Conservation (phyloP, 2,888 invertebrate species). For the Horisme vitalbata region DNA sequence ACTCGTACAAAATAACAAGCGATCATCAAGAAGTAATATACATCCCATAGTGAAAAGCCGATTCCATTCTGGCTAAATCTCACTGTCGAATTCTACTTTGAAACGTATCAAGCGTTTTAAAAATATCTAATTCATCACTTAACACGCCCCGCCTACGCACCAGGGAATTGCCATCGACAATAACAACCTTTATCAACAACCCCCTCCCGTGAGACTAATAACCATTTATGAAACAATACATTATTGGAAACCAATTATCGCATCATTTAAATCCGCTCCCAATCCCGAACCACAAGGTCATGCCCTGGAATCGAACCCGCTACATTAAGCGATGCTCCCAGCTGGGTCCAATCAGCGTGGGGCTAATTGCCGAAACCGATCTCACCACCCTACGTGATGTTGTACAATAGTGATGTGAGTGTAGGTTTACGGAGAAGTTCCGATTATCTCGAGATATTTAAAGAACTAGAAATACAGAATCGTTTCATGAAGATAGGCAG, state of each 20-base stretch:
- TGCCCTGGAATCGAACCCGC: conserved; percentile 26
- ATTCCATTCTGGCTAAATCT: too few relatives aligned
- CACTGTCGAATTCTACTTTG: too few relatives aligned
- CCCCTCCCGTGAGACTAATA: background rate
- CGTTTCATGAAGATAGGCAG: too few relatives aligned
- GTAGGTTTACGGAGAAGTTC: background rate
- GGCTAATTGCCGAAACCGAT: conserved; percentile 39
- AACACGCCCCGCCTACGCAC: too few relatives aligned
- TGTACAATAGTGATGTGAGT: conserved; percentile 20
- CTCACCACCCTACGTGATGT: conserved; percentile 34
- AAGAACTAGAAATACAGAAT: too few relatives aligned
- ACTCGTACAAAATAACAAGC: too few relatives aligned
- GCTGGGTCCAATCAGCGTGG: conserved; percentile 32
- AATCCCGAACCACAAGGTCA: conserved; percentile 10
- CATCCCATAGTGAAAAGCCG: too few relatives aligned
- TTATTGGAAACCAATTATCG: conserved; percentile 12
- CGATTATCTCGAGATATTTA: too few relatives aligned
- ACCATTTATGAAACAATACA: background rate
- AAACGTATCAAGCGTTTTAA: too few relatives aligned
- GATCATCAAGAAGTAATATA: too few relatives aligned
- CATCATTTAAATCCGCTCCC: conserved; percentile 9
- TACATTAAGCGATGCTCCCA: conserved; percentile 30
- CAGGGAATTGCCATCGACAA: too few relatives aligned
- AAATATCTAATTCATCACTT: too few relatives aligned
- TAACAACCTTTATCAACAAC: background rate